These are phyloP conservation scores for Macrocentrus cingulum DNA, from an alignment of 1,140 invertebrate genomes.

Conservation along the genomic window DNA sequence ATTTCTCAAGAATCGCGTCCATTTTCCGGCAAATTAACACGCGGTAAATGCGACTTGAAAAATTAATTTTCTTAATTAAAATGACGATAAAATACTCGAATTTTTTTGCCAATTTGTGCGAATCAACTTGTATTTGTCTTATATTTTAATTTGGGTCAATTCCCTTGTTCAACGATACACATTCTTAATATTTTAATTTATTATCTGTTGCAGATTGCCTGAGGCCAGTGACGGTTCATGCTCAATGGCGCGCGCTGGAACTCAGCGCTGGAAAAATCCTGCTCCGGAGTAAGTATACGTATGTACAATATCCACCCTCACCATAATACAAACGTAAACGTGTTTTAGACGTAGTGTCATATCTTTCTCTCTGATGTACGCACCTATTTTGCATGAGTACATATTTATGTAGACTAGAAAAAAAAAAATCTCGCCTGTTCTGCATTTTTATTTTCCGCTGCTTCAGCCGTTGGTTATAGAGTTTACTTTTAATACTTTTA, in stretches of 20 bases:
- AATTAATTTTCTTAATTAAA: too few relatives aligned
- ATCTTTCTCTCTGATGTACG: conserved; percentile 1
- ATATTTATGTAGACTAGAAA: background rate
- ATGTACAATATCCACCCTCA: conserved; percentile 25
- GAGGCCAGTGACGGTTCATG: conserved; percentile 46
- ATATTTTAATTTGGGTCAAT: too few relatives aligned
- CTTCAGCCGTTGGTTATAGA: background rate
- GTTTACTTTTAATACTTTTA: conserved; percentile 10
- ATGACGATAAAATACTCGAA: too few relatives aligned
- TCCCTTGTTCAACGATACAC: too few relatives aligned
- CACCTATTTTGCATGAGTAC: background rate
- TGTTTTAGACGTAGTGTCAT: conserved; percentile 8
- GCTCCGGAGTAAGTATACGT: conserved; percentile 56
- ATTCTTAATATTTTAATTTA: too few relatives aligned
- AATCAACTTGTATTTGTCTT: too few relatives aligned
- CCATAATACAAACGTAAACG: conserved; percentile 16
- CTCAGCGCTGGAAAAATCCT: conserved; percentile 59
- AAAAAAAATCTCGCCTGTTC: conserved; percentile 1
- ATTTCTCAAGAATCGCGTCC: too few relatives aligned
- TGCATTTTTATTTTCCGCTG: conserved; percentile 1
- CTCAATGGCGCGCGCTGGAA: conserved; percentile 59
- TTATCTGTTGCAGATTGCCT: conserved; percentile 42
- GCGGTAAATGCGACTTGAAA: too few relatives aligned
- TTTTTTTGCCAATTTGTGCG: too few relatives aligned
- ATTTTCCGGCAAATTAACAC: too few relatives aligned